Percentiles rank a stretch among this genome's conserved stretches.
Conservation (phyloP, 2,797 vertebrate species). For the Oreochromis grahami region DNA sequence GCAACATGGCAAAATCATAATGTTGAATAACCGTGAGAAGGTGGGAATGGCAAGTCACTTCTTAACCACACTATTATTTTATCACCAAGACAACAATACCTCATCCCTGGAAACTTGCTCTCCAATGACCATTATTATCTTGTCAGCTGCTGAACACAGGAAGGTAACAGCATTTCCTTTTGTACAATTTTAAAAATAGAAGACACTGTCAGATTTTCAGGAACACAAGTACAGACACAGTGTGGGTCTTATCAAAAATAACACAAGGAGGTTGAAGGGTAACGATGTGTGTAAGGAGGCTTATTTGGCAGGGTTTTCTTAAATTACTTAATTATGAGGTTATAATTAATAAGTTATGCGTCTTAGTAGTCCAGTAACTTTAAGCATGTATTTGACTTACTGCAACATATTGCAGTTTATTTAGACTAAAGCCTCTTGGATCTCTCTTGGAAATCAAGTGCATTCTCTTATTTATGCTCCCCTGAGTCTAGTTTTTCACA, state of each 20-base stretch:
- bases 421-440: background rate
- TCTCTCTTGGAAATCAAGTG: background rate
- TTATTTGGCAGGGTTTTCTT: background rate
- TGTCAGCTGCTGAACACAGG: constrained; percentile 47
- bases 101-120: constrained; percentile 37
- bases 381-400: background rate
- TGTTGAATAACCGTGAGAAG: constrained; percentile 7
- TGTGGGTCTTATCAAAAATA: constrained; percentile 1
- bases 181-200: constrained; percentile 34
- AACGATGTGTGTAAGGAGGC: background rate
- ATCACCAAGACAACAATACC: constrained; percentile 46
- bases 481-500: background rate
- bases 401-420: background rate
- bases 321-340: background rate
- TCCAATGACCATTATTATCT: constrained; percentile 57
- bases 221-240: background rate
- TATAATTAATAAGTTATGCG: background rate
- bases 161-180: constrained; percentile 36
- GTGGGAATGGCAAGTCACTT: background rate
- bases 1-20: background rate
- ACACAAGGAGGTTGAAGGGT: background rate
- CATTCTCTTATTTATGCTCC: background rate
- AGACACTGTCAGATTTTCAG: background rate
- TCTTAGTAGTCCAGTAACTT: background rate
- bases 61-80: constrained; percentile 46